Evolutionary conservation across 1,140 invertebrate species (phyloP).

Genomic region (Lepidurus arcticus): DNA sequence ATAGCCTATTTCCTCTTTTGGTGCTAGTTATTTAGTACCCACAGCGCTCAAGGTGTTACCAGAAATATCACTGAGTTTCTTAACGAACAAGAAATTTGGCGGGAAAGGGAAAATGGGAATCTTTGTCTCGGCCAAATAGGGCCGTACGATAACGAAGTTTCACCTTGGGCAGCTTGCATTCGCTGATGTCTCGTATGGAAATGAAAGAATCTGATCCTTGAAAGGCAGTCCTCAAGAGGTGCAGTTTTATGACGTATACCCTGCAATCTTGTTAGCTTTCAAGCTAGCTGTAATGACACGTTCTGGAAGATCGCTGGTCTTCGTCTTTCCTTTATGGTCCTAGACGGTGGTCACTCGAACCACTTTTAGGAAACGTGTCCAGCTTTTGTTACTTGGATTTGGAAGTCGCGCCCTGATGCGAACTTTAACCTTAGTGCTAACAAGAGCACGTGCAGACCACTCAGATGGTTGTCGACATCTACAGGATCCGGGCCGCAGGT

Average conservation of each 20-base stretch:
- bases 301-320: neutral
- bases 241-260: neutral
- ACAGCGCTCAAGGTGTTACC: neutral
- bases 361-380: neutral
- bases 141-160: too few species aligned
- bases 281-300: conserved; percentile 15
- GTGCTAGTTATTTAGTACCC: conserved; percentile 5
- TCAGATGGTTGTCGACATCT: conserved; percentile 8
- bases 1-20: neutral
- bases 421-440: conserved; percentile 12
- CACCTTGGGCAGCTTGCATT: too few species aligned
- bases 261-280: conserved; percentile 13
- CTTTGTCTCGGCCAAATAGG: too few species aligned
- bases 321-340: neutral
- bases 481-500: neutral
- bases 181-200: neutral
- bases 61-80: neutral
- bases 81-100: neutral
- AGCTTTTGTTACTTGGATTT: neutral
- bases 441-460: conserved; percentile 13
- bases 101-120: neutral
- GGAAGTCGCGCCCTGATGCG: neutral
- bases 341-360: neutral
- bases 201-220: neutral
- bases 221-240: neutral